Evolutionary conservation across 2,888 invertebrate genomes (phyloP).

Genomic region (Molorchus minor): DNA sequence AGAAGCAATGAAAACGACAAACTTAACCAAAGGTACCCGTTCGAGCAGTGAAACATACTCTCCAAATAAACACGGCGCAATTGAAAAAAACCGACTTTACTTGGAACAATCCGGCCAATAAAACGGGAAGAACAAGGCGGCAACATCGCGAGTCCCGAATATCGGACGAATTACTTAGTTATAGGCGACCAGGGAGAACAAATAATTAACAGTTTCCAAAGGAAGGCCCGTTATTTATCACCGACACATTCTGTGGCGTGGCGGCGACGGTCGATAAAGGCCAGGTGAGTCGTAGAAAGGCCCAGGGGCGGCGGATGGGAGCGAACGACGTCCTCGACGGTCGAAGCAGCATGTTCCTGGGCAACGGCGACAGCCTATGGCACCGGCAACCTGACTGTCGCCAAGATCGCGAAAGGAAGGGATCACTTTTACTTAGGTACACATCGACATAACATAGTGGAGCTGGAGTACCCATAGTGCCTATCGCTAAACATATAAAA

Average conservation of each 20-base stretch:
- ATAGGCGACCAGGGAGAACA: conserved; percentile 51
- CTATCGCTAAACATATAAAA: too few relatives aligned
- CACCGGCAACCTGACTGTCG: too few relatives aligned
- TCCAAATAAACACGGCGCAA: conserved; percentile 14
- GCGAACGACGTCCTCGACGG: too few relatives aligned
- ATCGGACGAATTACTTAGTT: conserved; percentile 46
- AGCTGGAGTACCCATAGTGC: too few relatives aligned
- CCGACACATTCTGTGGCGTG: conserved; percentile 44
- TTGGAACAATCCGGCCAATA: conserved; percentile 5
- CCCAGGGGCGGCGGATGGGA: conserved; percentile 37
- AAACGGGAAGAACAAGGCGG: conserved; percentile 19
- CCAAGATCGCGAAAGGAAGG: too few relatives aligned
- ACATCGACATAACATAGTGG: too few relatives aligned
- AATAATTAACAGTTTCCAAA: conserved; percentile 54
- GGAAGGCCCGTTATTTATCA: conserved; percentile 53
- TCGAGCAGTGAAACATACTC: conserved; percentile 19
- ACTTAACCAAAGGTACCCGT: conserved; percentile 21
- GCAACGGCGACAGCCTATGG: too few relatives aligned
- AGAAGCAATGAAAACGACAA: conserved; percentile 15
- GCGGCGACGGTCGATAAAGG: conserved; percentile 55
- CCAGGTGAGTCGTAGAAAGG: conserved; percentile 55
- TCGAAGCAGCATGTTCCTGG: conserved; percentile 28
- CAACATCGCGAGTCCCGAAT: background rate
- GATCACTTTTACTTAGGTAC: too few relatives aligned
- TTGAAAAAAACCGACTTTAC: conserved; percentile 7